These are phyloP conservation scores for Aromia moschata DNA, from an alignment of 2,888 invertebrate genomes.

Conservation along the genomic window DNA sequence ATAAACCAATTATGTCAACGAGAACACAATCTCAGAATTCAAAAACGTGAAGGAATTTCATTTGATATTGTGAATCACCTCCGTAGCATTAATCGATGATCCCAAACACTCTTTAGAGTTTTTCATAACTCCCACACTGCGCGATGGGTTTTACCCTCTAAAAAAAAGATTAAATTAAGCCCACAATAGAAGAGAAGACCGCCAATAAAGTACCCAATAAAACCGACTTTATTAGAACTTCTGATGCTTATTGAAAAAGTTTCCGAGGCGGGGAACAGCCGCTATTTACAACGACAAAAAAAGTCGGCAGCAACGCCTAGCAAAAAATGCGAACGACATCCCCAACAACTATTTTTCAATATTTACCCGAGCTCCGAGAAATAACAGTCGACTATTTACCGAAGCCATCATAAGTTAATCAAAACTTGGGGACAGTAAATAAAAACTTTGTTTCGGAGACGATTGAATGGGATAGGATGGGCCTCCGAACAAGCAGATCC, in stretches of 20 bases:
- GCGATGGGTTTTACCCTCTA: too few species aligned
- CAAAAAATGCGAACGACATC: background rate
- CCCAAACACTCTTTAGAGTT: too few species aligned
- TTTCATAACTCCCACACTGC: too few species aligned
- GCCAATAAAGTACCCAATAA: background rate
- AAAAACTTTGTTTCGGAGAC: constrained; percentile 3
- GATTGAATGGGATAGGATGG: background rate
- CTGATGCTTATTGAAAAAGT: background rate
- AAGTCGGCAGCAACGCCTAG: background rate
- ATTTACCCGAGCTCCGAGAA: background rate
- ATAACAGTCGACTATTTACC: background rate
- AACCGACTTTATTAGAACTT: background rate
- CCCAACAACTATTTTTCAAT: background rate
- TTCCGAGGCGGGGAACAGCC: background rate
- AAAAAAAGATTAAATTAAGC: too few species aligned
- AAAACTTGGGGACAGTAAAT: constrained; percentile 2
- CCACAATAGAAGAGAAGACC: too few species aligned
- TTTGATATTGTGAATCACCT: too few species aligned
- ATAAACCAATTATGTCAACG: too few species aligned
- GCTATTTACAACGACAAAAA: background rate
- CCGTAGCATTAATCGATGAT: too few species aligned
- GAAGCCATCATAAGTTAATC: constrained; percentile 8
- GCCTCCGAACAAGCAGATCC: background rate
- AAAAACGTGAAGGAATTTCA: too few species aligned
- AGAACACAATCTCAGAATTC: too few species aligned